Conservation (phyloP, 2,113 vertebrate species). For the Labeo catla region DNA sequence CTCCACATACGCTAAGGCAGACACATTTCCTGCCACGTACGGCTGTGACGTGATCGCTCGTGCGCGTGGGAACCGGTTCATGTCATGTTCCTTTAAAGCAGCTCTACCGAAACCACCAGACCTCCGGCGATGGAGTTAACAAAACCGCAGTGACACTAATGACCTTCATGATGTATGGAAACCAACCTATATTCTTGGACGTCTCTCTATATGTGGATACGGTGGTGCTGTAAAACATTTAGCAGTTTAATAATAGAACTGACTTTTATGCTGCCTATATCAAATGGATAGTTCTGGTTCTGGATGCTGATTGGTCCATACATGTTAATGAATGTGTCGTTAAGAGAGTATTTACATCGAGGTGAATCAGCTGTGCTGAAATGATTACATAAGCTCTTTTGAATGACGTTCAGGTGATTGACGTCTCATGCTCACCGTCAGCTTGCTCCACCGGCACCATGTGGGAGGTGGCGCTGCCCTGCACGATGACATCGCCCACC, state of each 20-base stretch:
- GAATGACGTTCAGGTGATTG: background rate
- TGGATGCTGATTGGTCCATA: background rate
- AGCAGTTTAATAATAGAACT: background rate
- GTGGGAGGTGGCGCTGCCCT: conserved; percentile 89
- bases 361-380: background rate
- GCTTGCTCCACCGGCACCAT: conserved; percentile 87
- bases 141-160: conserved; percentile 11
- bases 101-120: background rate
- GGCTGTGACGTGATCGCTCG: background rate
- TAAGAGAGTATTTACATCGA: background rate
- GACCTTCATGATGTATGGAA: background rate
- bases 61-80: background rate
- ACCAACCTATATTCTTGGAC: background rate
- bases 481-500: conserved; percentile 86
- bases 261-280: background rate
- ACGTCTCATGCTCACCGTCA: conserved; percentile 79
- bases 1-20: conserved; percentile 18
- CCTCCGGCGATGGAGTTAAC: background rate
- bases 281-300: background rate
- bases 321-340: background rate
- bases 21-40: conserved; percentile 15
- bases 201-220: background rate
- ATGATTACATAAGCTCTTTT: background rate
- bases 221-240: background rate
- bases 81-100: conserved; percentile 3